Evolutionary conservation across 2,113 vertebrate genomes (phyloP).

Genomic region (Peromyscus maniculatus): DNA sequence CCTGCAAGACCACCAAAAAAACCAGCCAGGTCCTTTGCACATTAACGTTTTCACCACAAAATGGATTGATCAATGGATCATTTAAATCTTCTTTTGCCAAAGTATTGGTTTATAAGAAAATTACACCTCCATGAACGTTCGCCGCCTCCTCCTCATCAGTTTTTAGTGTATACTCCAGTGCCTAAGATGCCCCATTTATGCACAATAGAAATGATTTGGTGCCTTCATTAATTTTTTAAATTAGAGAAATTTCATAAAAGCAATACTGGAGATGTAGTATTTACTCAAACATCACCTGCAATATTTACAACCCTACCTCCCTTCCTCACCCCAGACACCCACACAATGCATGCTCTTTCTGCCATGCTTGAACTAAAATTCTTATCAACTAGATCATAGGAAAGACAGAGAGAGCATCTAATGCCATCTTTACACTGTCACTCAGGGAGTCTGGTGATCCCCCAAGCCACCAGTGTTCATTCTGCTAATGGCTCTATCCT

Average conservation of each 20-base stretch:
- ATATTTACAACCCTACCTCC: background rate
- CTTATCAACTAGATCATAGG: background rate
- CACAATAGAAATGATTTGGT: background rate
- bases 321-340: background rate
- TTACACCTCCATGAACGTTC: background rate
- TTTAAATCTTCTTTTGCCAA: conserved; percentile 51
- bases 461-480: background rate
- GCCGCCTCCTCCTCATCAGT: background rate
- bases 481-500: conserved; percentile 16
- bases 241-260: background rate
- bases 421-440: background rate
- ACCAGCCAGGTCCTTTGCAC: conserved; percentile 57
- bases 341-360: background rate
- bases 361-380: background rate
- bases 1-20: background rate
- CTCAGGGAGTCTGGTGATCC: background rate
- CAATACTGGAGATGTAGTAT: conserved; percentile 7
- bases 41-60: conserved; percentile 70
- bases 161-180: background rate
- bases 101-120: conserved; percentile 48
- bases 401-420: conserved; percentile 2
- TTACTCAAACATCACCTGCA: background rate
- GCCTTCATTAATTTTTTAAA: background rate
- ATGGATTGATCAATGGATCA: conserved; percentile 48
- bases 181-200: background rate